These are phyloP conservation scores for Allobates femoralis DNA, from an alignment of 2,797 vertebrate species.

Conservation along the genomic window DNA sequence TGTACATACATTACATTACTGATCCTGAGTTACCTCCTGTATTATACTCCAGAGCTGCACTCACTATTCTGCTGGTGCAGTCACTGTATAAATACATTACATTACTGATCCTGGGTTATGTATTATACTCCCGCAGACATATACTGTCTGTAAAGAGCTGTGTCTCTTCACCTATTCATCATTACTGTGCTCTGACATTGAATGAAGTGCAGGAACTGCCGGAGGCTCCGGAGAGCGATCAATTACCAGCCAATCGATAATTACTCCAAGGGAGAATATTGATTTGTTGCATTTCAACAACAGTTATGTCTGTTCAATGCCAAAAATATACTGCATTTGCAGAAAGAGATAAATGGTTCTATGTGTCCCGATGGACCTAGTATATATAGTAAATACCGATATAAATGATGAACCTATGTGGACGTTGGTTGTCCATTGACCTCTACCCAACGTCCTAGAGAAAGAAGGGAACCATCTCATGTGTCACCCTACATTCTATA, in stretches of 20 bases:
- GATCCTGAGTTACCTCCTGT: too few relatives aligned
- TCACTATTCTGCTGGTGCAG: too few relatives aligned
- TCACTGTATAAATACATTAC: too few relatives aligned
- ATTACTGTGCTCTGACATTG: constrained; percentile 57
- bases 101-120: too few relatives aligned
- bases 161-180: constrained; percentile 10
- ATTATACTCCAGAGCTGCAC: too few relatives aligned
- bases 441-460: background rate
- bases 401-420: background rate
- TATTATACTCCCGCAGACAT: background rate
- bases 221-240: constrained; percentile 45
- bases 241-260: constrained; percentile 38
- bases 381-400: too few relatives aligned
- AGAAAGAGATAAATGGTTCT: background rate
- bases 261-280: constrained; percentile 39
- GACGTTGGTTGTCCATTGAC: background rate
- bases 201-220: constrained; percentile 57
- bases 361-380: background rate
- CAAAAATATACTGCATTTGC: constrained; percentile 1
- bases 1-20: too few relatives aligned
- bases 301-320: background rate
- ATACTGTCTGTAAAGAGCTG: too few relatives aligned
- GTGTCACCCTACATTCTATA: constrained; percentile 43
- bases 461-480: constrained; percentile 36
- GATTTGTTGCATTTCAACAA: constrained; percentile 31